Base-by-base conservation (phyloP, 2,888 invertebrate species). In the Drosophila percnosoma region DNA sequence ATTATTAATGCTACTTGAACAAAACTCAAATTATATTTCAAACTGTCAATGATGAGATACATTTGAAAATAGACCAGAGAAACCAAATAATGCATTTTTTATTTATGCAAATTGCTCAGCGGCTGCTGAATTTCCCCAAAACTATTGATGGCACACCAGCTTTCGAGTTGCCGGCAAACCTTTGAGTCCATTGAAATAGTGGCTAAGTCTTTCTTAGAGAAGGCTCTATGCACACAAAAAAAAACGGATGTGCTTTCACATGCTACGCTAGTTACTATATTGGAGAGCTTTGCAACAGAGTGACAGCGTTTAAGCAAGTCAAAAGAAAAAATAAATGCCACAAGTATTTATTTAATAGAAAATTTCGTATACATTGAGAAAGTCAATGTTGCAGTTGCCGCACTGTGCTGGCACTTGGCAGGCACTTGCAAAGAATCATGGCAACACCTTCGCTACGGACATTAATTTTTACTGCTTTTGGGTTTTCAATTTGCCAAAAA, bases 391-490 rank as follows among this genome's bases (percentile, higher is more conserved):
- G 34, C 52, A 31, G 21, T 52, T 33, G 10, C 36, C 42, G 42
- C 21, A 13, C 42, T 4, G 15, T 45, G 45, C 24, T 45, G 74
- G 67, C 71, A 68, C 49, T 63, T 68, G 64, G 64, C 51, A 66
- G 76, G 68, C 73, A 68, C 48, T 64, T 68, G 65, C 60, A 49
- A 65, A 71, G 68, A 78, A 64, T 66, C 71, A 78, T 80, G 83
- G 76, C 82, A 81, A 75, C 87, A 83, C 85, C 85, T 85, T 87
- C 85, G 85, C 82, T 65, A 87, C 84, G 87, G 68, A 74, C 85
- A 87, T 85, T 85, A 85, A 85, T 85, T 86, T 86, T 86, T 85
- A 85, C 55, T 83, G 80, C 83, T 78, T 82, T 80, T 84, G 81
- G 87, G 83, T 87, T 87, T 87, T 87, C 83, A 87, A 85, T 87